Conservation (phyloP, 2,888 invertebrate genomes). For the Heterodera filipjevi region DNA sequence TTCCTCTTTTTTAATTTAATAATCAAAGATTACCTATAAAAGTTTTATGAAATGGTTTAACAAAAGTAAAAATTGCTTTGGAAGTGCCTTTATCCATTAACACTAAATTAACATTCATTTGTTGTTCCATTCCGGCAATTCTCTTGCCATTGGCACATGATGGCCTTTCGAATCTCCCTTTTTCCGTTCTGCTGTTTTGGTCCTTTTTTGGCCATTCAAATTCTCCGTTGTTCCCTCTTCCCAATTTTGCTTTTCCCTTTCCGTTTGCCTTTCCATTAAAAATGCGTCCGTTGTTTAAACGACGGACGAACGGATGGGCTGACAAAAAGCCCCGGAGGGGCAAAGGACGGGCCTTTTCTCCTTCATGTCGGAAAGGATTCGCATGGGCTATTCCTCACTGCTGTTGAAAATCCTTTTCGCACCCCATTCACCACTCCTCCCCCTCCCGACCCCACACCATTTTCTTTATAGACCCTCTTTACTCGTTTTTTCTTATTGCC, state of each 20-base stretch:
- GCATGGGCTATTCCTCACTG: background rate
- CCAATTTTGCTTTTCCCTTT: background rate
- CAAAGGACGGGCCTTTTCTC: background rate
- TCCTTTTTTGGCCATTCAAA: background rate
- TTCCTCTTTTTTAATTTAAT: too few relatives aligned
- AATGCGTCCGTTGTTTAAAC: conserved; percentile 4
- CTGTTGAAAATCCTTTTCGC: background rate
- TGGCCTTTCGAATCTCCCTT: background rate
- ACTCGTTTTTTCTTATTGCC: background rate
- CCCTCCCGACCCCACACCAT: background rate
- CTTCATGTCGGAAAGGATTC: background rate
- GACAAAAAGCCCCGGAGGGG: background rate
- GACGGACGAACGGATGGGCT: background rate
- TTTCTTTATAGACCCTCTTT: background rate
- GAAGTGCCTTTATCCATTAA: too few relatives aligned
- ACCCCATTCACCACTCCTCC: background rate
- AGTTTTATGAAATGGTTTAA: too few relatives aligned
- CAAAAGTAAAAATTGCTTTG: too few relatives aligned
- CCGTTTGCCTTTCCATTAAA: background rate
- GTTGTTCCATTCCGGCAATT: background rate
- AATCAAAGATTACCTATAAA: too few relatives aligned
- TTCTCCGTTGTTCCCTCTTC: background rate
- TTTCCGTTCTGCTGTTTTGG: background rate
- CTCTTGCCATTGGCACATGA: background rate
- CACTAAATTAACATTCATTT: background rate